Conservation (phyloP, 1,140 invertebrate species). For the Scylla paramamosain region DNA sequence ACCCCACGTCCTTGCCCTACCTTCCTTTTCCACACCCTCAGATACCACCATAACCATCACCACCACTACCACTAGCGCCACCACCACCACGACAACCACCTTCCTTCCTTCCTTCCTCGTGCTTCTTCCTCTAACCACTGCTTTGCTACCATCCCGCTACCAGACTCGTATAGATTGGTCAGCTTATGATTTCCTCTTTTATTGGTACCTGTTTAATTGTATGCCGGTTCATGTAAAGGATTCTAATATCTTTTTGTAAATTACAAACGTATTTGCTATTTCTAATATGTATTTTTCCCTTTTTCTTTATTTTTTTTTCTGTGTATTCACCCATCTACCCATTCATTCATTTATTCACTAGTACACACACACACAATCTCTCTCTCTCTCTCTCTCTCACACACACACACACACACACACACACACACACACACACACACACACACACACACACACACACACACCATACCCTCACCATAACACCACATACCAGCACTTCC, state of each 20-base stretch:
- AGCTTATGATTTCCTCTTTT: neutral
- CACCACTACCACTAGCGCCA: neutral
- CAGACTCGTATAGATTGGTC: neutral
- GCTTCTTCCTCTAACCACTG: slow-evolving; percentile 25
- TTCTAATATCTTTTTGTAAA: neutral
- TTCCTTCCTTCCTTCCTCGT: neutral
- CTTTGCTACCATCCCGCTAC: neutral
- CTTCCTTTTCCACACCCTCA: neutral
- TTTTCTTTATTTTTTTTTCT: too few relatives aligned
- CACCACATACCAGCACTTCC: neutral
- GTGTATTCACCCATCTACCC: too few relatives aligned
- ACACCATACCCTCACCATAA: neutral
- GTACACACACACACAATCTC: too few relatives aligned
- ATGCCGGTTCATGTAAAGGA: neutral
- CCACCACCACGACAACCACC: neutral
- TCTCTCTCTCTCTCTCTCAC: too few relatives aligned
- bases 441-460: too few relatives aligned
- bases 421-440: too few relatives aligned
- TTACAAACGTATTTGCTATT: too few relatives aligned
- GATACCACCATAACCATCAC: neutral
- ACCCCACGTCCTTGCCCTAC: neutral
- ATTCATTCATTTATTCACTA: too few relatives aligned
- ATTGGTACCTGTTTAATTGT: neutral
- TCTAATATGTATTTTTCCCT: too few relatives aligned
- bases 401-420: too few relatives aligned